Evolutionary conservation across 1,140 invertebrate species (phyloP), one percentile per base, ranked within the genome.

Genomic region (Parapsyche elsis): DNA sequence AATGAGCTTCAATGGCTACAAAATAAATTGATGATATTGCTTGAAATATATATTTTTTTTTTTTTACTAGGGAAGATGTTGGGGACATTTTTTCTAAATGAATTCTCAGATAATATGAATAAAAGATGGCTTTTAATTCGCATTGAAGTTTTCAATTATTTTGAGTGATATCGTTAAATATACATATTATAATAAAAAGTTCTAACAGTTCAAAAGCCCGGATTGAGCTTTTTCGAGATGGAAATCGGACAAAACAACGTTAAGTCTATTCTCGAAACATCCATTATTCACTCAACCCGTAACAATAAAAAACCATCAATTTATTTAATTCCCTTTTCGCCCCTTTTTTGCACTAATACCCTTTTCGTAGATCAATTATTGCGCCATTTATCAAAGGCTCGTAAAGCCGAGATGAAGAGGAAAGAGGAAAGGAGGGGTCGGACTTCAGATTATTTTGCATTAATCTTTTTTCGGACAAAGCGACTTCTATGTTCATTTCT

Each of bases 261-360:
- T 16, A 61, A 21, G 21, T 21, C 59, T 23, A 19, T 61, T 61
- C 21, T 16, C n/a, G 59, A 21, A 21, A 61, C 21, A 61, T 61
- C 19, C 59, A 61, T 61, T 61, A 61, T 61, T 61, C 59, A 61
- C 21, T 23, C 9, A 4, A 61, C 14, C n/a, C 9, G 9, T 61
- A 61, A 61, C n/a, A 61, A 61, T 61, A 61, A 61, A 61, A 61
- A 61, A 61, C 59, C 59, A 61, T 21, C 21, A 61, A 61, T 23
- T 61, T 61, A 23, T 61, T 61, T 61, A 19, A 61, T 61, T 61
- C 59, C 21, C n/a, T 21, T 61, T 61, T 61, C n/a, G 14, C 21
- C 19, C 16, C 21, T 61, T 61, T 61, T 61, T 61, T 61, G 21
- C 19, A 61, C 21, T 61, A 61, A 61, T 61, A 61, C 59, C 16